A percentile compares a stretch with the other conserved stretches of the same genome.
Evolutionary conservation across 2,113 vertebrate genomes (phyloP).

Genomic region (Chaetorhynchus papuensis): DNA sequence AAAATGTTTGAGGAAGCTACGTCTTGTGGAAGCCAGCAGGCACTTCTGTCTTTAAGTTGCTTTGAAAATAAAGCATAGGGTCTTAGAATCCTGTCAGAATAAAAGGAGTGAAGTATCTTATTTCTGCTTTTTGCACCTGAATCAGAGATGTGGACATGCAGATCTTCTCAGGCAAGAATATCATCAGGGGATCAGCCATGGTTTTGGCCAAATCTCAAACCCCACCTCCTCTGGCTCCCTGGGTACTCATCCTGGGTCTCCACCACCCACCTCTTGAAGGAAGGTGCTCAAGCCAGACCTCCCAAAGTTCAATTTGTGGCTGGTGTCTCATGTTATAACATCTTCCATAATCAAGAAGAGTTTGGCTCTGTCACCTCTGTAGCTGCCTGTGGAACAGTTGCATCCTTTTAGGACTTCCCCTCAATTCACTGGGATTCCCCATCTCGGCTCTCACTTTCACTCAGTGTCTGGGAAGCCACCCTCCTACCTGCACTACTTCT

Average conservation of each 20-base stretch:
- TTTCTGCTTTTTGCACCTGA: not conserved
- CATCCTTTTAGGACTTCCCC: not conserved
- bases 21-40: not conserved
- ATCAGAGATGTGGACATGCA: not conserved
- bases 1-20: not conserved
- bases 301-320: not conserved
- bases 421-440: not conserved
- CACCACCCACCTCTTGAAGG: not conserved
- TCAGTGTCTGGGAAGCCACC: not conserved
- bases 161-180: not conserved
- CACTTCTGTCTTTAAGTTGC: not conserved
- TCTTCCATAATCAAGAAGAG: not conserved
- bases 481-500: not conserved
- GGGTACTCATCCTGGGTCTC: not conserved
- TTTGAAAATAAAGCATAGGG: not conserved
- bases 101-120: not conserved
- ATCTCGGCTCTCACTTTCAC: not conserved
- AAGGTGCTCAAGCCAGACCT: not conserved
- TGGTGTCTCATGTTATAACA: not conserved
- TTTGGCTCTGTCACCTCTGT: not conserved
- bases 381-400: not conserved
- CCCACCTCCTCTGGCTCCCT: not conserved
- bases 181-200: not conserved
- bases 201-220: not conserved
- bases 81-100: not conserved